Conservation (phyloP, 2,797 vertebrate species). For the Gymnoscopelus braueri region DNA sequence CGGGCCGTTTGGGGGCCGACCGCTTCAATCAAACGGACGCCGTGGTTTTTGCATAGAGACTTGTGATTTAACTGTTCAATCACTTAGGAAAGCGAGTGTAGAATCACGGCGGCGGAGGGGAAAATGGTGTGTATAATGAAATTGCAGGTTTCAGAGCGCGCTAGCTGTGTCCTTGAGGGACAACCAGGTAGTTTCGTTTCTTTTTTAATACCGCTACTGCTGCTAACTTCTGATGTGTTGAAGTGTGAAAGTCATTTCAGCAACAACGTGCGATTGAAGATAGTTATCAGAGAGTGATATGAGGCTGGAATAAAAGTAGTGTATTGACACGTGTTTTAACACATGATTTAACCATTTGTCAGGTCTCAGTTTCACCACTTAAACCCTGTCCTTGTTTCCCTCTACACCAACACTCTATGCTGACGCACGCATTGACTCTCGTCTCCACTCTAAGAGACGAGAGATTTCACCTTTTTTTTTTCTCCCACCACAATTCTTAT, state of each 20-base stretch:
- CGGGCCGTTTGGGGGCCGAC: slow-evolving; percentile 62
- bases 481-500: no score
- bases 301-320: no score
- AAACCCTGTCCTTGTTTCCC: no score
- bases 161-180: slow-evolving; percentile 38
- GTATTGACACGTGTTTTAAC: no score
- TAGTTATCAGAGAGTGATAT: no score
- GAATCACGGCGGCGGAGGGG: slow-evolving; percentile 46
- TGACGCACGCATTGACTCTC: no score
- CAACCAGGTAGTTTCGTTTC: slow-evolving; percentile 13
- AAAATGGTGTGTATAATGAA: slow-evolving; percentile 58
- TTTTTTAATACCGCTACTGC: slow-evolving; percentile 11
- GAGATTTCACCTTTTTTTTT: no score
- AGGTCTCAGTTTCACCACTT: no score
- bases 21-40: slow-evolving; percentile 62
- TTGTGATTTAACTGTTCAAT: slow-evolving; percentile 65
- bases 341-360: no score
- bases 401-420: no score
- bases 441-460: no score
- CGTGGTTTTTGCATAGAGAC: slow-evolving; percentile 50
- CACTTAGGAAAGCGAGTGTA: slow-evolving; percentile 18
- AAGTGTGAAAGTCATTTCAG: slow-evolving; percentile 24
- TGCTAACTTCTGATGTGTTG: slow-evolving; percentile 34
- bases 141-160: slow-evolving; percentile 44
- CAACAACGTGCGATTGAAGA: slow-evolving; percentile 39